phyloP scores from a whole-genome alignment of 2,113 vertebrate genomes.

The Corythornis cristatus region DNA sequence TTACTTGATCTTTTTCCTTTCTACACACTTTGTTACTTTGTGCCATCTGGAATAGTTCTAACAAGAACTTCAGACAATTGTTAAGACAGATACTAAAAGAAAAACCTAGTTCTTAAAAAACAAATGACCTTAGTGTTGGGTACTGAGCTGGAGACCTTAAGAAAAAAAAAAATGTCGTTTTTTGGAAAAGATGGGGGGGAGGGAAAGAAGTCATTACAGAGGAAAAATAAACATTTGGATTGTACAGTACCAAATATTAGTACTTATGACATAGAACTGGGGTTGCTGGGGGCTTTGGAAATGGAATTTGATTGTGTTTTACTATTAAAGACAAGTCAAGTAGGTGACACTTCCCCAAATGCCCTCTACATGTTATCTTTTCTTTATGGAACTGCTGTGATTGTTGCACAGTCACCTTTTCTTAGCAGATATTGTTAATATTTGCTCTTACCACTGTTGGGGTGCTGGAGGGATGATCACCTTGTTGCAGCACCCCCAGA shows the following conservation, averaged over 20 bases:
- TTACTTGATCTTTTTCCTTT: neutral
- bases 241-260: neutral
- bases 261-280: neutral
- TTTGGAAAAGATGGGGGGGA: neutral
- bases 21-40: neutral
- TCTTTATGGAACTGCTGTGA: neutral
- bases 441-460: neutral
- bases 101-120: neutral
- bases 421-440: neutral
- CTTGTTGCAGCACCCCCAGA: neutral
- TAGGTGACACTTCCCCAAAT: neutral
- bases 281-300: neutral
- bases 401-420: neutral
- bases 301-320: neutral
- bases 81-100: neutral
- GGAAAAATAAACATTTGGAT: neutral
- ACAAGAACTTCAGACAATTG: neutral
- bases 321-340: neutral
- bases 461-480: neutral
- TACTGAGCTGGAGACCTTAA: neutral
- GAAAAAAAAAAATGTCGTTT: neutral
- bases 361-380: neutral
- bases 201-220: neutral
- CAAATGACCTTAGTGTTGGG: neutral
- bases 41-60: neutral